Evolutionary conservation across 2,797 vertebrate genomes (phyloP), one percentile per base, ranked within the genome.

Genomic region (Tiaroga cobitis): DNA sequence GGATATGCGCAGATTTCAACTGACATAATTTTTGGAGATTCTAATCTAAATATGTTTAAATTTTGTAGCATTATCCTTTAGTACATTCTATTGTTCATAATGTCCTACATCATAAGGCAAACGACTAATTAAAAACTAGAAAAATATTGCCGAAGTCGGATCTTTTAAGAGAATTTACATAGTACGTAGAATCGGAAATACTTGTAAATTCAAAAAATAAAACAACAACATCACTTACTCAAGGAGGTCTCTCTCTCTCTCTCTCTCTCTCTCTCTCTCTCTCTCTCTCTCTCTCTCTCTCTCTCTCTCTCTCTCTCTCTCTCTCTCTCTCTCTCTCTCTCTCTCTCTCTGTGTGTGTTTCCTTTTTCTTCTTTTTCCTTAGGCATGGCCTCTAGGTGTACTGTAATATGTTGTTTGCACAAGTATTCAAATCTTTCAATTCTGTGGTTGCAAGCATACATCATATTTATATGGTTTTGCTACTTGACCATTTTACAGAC

Each of bases 331-430:
- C 70, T 29, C 41, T 29, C 34, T 41, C 21, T 49, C 1, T 43
- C 2, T 43, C 5, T 39, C 19, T 69, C 2, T n/a, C 0, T 37
- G 8, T 68, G 32, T 11, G 37, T 43, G 24, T 43, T 21, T 26
- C 43, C 3, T 34, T 54, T 54, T 54, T 34, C 10, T 24, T 37
- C 19, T 76, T 37, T 76, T 56, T 37, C 74, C 32, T 56, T 24
- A 76, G 49, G 49, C 74, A 56, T 76, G 74, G 49, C 74, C 73
- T 56, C 49, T 37, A 76, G 49, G 49, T 76, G 15, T 76, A 76
- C 73, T 73, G n/a, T 46, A 76, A n/a, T 34, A 41, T 39, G 21
- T 26, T 61, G 54, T 61, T 59, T 18, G 75, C 24, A 59, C 59
- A 15, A 59, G 1, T 59, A 75, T 59, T 39, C 3, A 39, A 56